Conservation (phyloP, 1,140 invertebrate genomes). For the Drosophila azteca region DNA sequence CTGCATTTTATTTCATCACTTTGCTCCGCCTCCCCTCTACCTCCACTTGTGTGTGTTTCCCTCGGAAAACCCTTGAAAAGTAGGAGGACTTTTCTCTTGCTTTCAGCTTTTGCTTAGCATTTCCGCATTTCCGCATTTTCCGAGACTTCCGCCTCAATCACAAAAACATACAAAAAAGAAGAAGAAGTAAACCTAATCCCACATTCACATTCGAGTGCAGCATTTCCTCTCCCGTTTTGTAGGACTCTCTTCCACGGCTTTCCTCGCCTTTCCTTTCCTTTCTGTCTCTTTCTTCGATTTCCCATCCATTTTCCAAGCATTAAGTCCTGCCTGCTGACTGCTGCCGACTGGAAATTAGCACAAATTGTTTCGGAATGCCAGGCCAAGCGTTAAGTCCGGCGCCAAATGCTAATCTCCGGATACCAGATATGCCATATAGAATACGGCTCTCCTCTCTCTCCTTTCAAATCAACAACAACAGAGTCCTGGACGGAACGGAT, state of each 20-base stretch:
- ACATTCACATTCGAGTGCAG: constrained; percentile 10
- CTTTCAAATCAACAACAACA: too few species aligned
- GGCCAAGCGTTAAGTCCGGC: constrained; percentile 28
- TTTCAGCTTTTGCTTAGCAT: constrained; percentile 8
- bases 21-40: neutral
- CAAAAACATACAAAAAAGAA: neutral
- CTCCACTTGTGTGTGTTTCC: neutral
- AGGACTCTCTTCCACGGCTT: neutral
- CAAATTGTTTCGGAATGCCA: constrained; percentile 50
- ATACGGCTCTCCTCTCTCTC: too few species aligned
- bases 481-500: too few species aligned
- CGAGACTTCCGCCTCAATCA: constrained; percentile 3
- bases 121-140: neutral
- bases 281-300: constrained; percentile 1
- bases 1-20: too few species aligned
- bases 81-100: neutral
- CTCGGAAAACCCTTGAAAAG: neutral
- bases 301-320: constrained; percentile 18
- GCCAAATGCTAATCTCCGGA: constrained; percentile 17
- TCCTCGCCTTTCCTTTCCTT: neutral
- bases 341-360: constrained; percentile 32
- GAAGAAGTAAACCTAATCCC: neutral
- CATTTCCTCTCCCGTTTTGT: neutral
- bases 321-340: neutral
- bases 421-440: constrained; percentile 5